Evolutionary conservation across 2,888 invertebrate genomes (phyloP).

Genomic region (Diarsia mendica): DNA sequence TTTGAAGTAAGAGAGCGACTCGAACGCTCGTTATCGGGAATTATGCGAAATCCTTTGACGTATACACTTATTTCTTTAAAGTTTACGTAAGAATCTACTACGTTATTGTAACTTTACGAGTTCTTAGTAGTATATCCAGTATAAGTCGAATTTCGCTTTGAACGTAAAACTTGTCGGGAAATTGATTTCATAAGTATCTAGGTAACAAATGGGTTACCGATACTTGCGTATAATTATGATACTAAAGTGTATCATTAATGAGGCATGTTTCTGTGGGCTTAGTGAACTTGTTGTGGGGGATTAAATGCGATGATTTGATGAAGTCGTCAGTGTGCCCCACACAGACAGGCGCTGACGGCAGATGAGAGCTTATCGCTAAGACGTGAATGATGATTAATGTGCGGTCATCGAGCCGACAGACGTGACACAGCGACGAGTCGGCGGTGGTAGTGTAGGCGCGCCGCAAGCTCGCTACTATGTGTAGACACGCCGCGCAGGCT

Average conservation of each 20-base stretch:
- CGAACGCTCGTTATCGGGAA: constrained; percentile 88
- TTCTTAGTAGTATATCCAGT: constrained; percentile 64
- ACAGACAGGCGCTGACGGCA: constrained; percentile 60
- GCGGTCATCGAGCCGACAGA: constrained; percentile 52
- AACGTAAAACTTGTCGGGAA: constrained; percentile 64
- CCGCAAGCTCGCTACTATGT: constrained; percentile 8
- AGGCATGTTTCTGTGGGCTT: constrained; percentile 27
- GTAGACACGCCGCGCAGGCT: background rate
- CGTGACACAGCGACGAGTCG: constrained; percentile 10
- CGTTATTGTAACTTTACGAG: constrained; percentile 67
- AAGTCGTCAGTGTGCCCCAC: constrained; percentile 49
- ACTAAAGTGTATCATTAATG: constrained; percentile 51
- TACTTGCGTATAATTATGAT: constrained; percentile 61
- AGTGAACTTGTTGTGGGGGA: constrained; percentile 33
- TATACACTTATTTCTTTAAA: constrained; percentile 78
- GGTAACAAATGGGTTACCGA: constrained; percentile 63
- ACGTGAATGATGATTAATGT: constrained; percentile 69
- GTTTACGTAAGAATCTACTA: constrained; percentile 72
- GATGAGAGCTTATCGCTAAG: constrained; percentile 65
- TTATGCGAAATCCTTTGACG: constrained; percentile 89
- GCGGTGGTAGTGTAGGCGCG: constrained; percentile 12
- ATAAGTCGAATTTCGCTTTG: constrained; percentile 66
- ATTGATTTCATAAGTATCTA: constrained; percentile 66
- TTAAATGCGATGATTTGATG: constrained; percentile 57
- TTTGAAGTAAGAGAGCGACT: constrained; percentile 88